A percentile compares a stretch with the other conserved stretches of the same genome.
These are phyloP conservation scores for Aptenodytes forsteri DNA, from an alignment of 2,113 vertebrate genomes.

Conservation along the genomic window DNA sequence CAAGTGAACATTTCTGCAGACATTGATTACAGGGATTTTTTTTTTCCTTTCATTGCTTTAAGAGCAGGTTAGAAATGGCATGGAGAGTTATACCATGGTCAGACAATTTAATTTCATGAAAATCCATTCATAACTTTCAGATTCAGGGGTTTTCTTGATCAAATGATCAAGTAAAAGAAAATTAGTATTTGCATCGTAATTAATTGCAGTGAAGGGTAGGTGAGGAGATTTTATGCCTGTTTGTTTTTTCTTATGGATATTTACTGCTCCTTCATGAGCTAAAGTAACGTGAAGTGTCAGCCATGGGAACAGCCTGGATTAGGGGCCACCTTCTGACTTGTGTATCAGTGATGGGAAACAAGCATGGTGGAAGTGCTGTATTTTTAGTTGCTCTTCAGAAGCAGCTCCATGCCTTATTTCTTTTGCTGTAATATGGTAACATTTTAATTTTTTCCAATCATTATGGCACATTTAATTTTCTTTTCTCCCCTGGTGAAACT, in stretches of 20 bases:
- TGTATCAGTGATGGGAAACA: background rate
- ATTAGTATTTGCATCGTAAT: background rate
- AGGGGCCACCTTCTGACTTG: background rate
- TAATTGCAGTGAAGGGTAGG: background rate
- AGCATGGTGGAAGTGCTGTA: background rate
- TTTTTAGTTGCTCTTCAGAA: background rate
- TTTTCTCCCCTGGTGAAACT: background rate
- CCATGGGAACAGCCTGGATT: background rate
- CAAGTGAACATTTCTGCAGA: background rate
- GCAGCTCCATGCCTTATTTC: background rate
- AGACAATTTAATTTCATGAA: constrained; percentile 9
- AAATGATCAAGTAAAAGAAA: background rate
- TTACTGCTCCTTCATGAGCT: background rate
- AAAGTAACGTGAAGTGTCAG: background rate
- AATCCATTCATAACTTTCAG: background rate
- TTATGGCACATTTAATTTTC: background rate
- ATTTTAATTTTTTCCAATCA: background rate
- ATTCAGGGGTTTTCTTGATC: background rate
- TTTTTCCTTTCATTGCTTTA: background rate
- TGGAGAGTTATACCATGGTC: background rate
- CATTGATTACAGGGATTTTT: background rate
- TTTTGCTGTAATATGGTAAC: background rate
- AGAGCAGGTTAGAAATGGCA: background rate
- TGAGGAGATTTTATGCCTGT: background rate
- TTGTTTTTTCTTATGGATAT: background rate